Evolutionary conservation across 2,113 vertebrate genomes (phyloP).

Genomic region (Paedocypris sp.): DNA sequence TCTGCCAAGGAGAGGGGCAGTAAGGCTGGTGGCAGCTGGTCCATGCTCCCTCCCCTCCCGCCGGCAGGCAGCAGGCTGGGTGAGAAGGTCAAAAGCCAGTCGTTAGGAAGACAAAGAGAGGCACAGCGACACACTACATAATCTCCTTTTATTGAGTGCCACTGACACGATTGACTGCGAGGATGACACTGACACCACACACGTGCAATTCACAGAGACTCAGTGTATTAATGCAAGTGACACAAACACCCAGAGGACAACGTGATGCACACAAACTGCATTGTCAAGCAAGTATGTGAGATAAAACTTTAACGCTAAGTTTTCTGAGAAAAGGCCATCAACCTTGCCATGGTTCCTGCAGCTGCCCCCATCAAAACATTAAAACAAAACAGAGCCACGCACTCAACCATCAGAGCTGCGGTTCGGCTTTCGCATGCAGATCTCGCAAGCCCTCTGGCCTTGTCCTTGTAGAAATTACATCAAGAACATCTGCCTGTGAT

Average conservation of each 20-base stretch:
- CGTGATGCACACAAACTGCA: neutral
- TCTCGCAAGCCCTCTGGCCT: neutral
- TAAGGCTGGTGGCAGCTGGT: constrained; percentile 51
- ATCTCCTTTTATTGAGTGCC: constrained; percentile 51
- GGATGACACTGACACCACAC: constrained; percentile 31
- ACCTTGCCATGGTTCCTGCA: neutral
- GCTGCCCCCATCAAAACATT: constrained; percentile 15
- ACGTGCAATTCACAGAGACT: neutral
- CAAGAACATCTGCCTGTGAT: neutral
- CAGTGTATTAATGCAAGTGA: neutral
- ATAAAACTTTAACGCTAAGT: neutral
- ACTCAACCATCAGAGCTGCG: constrained; percentile 42
- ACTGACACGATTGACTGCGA: constrained; percentile 35
- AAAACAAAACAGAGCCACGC: constrained; percentile 36
- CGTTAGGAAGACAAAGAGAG: constrained; percentile 48
- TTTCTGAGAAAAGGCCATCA: neutral
- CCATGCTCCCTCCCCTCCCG: constrained; percentile 22
- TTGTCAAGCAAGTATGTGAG: neutral
- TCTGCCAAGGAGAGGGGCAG: constrained; percentile 42
- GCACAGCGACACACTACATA: constrained; percentile 43
- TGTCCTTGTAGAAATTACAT: neutral
- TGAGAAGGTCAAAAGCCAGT: constrained; percentile 53
- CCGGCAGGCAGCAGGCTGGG: constrained; percentile 44
- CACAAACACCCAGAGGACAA: neutral
- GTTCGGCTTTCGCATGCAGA: constrained; percentile 20